Percentiles rank a stretch among this genome's conserved stretches.
These are phyloP conservation scores for Anastrepha obliqua DNA, from an alignment of 1,140 invertebrate species.

Conservation along the genomic window DNA sequence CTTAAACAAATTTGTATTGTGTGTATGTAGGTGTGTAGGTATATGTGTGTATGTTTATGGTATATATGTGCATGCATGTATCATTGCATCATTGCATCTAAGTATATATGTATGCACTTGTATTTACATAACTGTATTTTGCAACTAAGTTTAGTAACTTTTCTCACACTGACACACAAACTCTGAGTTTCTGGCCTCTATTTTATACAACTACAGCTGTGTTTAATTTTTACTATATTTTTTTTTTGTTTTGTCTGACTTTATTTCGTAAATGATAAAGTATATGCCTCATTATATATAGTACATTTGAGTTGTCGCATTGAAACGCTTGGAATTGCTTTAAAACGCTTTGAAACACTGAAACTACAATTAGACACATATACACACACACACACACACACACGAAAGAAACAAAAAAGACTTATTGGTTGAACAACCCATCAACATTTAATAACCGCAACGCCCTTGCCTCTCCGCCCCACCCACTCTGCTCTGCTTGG, in stretches of 20 bases:
- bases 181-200: not conserved
- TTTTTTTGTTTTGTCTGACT: not conserved
- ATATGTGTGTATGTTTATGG: slow-evolving; percentile 14
- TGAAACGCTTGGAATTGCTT: slow-evolving; percentile 39
- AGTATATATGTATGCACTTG: not conserved
- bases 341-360: slow-evolving; percentile 35
- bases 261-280: slow-evolving; percentile 1
- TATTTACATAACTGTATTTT: slow-evolving; percentile 27
- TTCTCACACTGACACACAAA: not conserved
- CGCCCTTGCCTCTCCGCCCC: not conserved
- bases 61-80: not conserved
- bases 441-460: not conserved
- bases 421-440: not conserved
- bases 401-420: not conserved
- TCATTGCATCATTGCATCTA: not conserved
- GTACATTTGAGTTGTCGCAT: slow-evolving; percentile 53
- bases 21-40: not conserved
- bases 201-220: not conserved
- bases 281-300: slow-evolving; percentile 20
- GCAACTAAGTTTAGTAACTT: slow-evolving; percentile 19
- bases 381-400: not conserved
- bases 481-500: not conserved
- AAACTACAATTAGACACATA: slow-evolving; percentile 32
- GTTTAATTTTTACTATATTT: not conserved
- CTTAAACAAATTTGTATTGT: not conserved